Conservation (phyloP, 2,797 vertebrate genomes). For the Ibycter americanus region DNA sequence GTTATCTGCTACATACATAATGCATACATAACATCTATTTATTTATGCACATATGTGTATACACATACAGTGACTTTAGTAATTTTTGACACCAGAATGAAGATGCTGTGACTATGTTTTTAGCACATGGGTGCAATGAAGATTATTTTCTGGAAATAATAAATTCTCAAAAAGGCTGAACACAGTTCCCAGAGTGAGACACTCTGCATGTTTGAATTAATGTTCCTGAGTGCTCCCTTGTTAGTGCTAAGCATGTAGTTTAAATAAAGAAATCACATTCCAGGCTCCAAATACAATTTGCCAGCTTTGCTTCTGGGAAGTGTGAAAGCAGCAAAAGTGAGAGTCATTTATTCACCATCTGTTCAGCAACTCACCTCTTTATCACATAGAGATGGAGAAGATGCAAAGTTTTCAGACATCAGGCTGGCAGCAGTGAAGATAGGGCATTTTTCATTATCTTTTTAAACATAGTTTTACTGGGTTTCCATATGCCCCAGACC, state of each 20-base stretch:
- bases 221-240: conserved; percentile 31
- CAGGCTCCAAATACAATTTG: conserved; percentile 53
- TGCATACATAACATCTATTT: background rate
- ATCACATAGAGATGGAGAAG: conserved; percentile 22
- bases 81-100: background rate
- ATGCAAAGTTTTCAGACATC: conserved; percentile 12
- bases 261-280: conserved; percentile 66
- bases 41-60: background rate
- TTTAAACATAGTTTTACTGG: background rate
- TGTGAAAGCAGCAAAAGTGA: conserved; percentile 59
- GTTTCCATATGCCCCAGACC: background rate
- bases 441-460: background rate
- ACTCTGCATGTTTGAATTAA: conserved; percentile 42
- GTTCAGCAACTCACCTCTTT: conserved; percentile 46
- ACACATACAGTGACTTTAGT: background rate
- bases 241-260: conserved; percentile 39
- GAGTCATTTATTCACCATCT: conserved; percentile 49
- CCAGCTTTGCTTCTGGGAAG: conserved; percentile 53
- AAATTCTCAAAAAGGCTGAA: conserved; percentile 23
- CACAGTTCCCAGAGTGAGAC: background rate
- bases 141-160: conserved; percentile 7
- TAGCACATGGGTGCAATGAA: background rate
- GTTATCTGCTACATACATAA: background rate
- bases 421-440: background rate
- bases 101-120: background rate